Base-by-base conservation (phyloP, 2,888 invertebrate species). In the Epistrophe grossulariae region DNA sequence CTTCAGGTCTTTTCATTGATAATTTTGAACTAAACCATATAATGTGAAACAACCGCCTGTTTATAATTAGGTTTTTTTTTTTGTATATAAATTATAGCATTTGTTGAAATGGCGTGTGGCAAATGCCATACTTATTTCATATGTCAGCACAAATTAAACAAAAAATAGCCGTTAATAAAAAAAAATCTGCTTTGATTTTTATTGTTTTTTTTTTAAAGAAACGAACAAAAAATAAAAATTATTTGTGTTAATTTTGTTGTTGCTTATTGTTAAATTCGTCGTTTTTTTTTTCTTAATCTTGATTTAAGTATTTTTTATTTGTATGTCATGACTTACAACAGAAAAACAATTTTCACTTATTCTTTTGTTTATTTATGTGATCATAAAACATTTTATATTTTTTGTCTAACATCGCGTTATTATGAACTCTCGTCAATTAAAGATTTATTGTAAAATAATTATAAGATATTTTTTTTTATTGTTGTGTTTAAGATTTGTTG, bases 381-480 rank as follows among this genome's bases (percentile, higher is more conserved):
- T 31, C 55, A 15, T n/a, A 4, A 55, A 0, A 24, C 1, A 28
- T 52, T 52, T 52, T 52, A 24, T 52, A 15, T 6, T n/a, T 45
- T 50, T 24, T 19, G 17, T 17, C 48, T 50, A 55, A 31, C 55
- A 55, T 31, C 28, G 4, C 28, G 4, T 55, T 55, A 55, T 55
- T 28, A 52, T 24, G 13, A 52, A 24, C 24, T 52, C 52, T 52
- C 52, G 24, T 13, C 52, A 52, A 52, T 52, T 55, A 55, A 55
- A 55, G 55, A 55, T 55, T 55, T 55, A 55, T 55, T 55, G 55
- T 31, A 31, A 55, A 55, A n/a, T 55, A 55, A 55, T 55, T 31
- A 31, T 31, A 8, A 31, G 4, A 28, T 15, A 8, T 7, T 6
- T 50, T 17, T n/a, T n/a, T n/a, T n/a, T n/a, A n/a, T n/a, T 24